Percentiles rank a stretch among this genome's conserved stretches.
phyloP scores from a whole-genome alignment of 2,888 invertebrate genomes.

The Cerastoderma edule region DNA sequence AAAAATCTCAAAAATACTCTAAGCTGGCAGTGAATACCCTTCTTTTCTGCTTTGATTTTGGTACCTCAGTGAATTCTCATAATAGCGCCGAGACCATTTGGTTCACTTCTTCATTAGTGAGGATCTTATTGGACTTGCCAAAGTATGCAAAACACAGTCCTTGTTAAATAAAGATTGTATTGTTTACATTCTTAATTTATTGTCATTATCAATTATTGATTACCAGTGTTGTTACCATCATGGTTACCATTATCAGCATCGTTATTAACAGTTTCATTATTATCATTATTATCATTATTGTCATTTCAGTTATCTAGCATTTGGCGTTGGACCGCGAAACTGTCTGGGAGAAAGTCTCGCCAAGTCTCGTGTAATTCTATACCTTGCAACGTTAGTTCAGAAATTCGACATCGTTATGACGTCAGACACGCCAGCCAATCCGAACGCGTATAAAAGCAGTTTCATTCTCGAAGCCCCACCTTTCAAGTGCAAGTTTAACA shows the following conservation, averaged over 20 bases:
- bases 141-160: too few species aligned
- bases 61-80: too few species aligned
- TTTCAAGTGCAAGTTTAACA: slow-evolving; percentile 20
- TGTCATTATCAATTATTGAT: not conserved
- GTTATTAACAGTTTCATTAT: not conserved
- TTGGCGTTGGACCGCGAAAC: slow-evolving; percentile 7
- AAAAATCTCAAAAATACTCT: too few species aligned
- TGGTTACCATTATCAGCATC: not conserved
- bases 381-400: slow-evolving; percentile 20
- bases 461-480: slow-evolving; percentile 22
- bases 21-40: too few species aligned
- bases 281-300: not conserved
- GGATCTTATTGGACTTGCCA: too few species aligned
- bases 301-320: not conserved
- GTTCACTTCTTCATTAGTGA: too few species aligned
- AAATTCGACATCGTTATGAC: slow-evolving; percentile 14
- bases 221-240: not conserved
- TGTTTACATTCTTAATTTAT: not conserved
- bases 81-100: too few species aligned
- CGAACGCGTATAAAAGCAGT: slow-evolving; percentile 1
- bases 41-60: too few species aligned
- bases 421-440: slow-evolving; percentile 15
- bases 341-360: slow-evolving; percentile 18
- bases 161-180: too few species aligned
- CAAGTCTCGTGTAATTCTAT: slow-evolving; percentile 11